Evolutionary conservation across 2,888 invertebrate genomes (phyloP), one percentile per base, ranked within the genome.

Genomic region (Lottia gigantea): DNA sequence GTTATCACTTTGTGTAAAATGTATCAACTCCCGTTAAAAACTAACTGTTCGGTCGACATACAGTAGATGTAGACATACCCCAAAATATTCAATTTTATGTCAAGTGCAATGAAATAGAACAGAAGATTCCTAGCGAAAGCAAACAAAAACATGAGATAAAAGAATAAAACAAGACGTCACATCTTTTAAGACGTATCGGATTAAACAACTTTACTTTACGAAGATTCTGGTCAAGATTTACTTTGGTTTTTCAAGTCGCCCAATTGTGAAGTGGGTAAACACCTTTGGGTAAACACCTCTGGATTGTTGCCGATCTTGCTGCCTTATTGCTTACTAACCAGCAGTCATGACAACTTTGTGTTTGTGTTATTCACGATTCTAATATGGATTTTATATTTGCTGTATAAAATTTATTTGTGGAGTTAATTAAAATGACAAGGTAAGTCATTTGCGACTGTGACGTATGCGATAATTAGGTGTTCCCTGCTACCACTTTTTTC

Each of bases 141-240:
- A 31, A 31, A 31, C 31, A 31, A 31, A 31, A 31, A 31, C 31
- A 31, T 31, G 31, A 31, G 31, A 31, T 31, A 31, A 31, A 31
- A 31, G 31, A 31, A 31, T 31, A 31, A 31, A 31, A 31, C 31
- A 31, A 31, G 31, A 31, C 6, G 31, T 31, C 31, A 31, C 31
- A 49, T 19, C 49, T 19, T 19, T 49, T 49, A 49, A 19, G 49
- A 19, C 16, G 16, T 49, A 49, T 19, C 49, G 19, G 49, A 49
- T 49, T 49, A 49, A 49, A 19, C 19, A 49, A 16, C 49, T 19
- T 49, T 49, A 16, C 49, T 19, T 16, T 31, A 31, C 1, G 49
- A 6, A 49, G 49, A 49, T 49, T 49, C 16, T 49, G 49, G 49
- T 49, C 49, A 49, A 49, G 49, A 49, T 49, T 49, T 49, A 49